Evolutionary conservation across 2,113 vertebrate species (phyloP).

Genomic region (Micromys minutus): DNA sequence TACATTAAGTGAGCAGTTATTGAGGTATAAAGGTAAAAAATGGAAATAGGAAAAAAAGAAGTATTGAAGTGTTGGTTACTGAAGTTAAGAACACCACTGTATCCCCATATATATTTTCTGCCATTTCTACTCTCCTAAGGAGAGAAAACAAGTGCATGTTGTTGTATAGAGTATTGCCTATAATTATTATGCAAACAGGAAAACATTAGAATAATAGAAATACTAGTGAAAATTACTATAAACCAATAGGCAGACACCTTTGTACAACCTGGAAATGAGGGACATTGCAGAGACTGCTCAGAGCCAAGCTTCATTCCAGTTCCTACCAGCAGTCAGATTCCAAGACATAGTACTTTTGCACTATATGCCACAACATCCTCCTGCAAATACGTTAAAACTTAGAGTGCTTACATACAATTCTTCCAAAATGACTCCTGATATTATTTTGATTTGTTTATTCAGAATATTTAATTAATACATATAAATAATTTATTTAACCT

Average conservation of each 20-base stretch:
- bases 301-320: not conserved
- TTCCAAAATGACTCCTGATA: conserved; percentile 11
- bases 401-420: not conserved
- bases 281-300: not conserved
- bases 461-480: not conserved
- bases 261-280: not conserved
- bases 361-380: not conserved
- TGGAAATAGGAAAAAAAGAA: not conserved
- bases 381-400: not conserved
- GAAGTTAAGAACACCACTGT: not conserved
- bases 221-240: not conserved
- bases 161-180: not conserved
- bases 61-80: not conserved
- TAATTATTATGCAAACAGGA: not conserved
- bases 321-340: not conserved
- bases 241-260: not conserved
- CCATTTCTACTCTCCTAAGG: not conserved
- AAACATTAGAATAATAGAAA: not conserved
- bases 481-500: not conserved
- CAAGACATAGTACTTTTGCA: not conserved
- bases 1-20: not conserved
- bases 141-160: not conserved
- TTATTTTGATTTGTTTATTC: not conserved
- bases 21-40: not conserved
- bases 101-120: not conserved